Percentiles rank a stretch among this genome's conserved stretches.
These are phyloP conservation scores for Agrypnia vestita DNA, from an alignment of 1,140 invertebrate species.

Conservation along the genomic window DNA sequence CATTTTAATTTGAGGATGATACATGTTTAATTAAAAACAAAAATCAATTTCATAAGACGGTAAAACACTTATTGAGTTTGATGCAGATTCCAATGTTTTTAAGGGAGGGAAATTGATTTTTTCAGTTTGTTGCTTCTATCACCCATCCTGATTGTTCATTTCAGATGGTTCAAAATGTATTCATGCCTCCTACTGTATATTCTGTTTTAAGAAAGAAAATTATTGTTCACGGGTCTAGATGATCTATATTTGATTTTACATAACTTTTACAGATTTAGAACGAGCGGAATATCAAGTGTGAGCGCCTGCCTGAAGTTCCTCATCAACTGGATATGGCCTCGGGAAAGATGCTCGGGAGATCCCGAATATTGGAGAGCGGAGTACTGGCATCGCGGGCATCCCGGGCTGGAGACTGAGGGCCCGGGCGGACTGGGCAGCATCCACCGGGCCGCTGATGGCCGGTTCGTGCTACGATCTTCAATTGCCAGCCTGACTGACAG, in stretches of 20 bases:
- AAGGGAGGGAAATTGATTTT: no score
- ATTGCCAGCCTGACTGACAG: constrained; percentile 71
- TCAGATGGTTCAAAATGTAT: no score
- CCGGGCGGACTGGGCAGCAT: constrained; percentile 73
- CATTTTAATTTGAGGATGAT: no score
- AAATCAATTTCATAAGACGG: no score
- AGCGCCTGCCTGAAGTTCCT: constrained; percentile 78
- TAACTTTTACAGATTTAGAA: constrained; percentile 82
- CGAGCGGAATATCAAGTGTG: constrained; percentile 95
- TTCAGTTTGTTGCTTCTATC: no score
- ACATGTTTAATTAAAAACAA: no score
- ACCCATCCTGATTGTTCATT: no score
- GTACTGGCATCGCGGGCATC: constrained; percentile 23
- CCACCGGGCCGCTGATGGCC: constrained; percentile 81
- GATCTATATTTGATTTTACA: neutral
- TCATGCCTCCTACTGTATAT: no score
- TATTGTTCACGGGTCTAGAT: neutral
- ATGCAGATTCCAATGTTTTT: no score
- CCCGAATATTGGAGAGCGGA: constrained; percentile 62
- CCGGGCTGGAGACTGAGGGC: constrained; percentile 52
- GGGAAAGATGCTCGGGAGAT: constrained; percentile 77
- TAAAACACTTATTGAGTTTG: no score
- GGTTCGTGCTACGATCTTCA: constrained; percentile 80
- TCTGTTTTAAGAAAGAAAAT: neutral
- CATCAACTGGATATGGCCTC: constrained; percentile 80